Percentiles rank a stretch among this genome's conserved stretches.
Conservation (phyloP, 2,113 vertebrate genomes). For the Mesoclemmys tuberculata region DNA sequence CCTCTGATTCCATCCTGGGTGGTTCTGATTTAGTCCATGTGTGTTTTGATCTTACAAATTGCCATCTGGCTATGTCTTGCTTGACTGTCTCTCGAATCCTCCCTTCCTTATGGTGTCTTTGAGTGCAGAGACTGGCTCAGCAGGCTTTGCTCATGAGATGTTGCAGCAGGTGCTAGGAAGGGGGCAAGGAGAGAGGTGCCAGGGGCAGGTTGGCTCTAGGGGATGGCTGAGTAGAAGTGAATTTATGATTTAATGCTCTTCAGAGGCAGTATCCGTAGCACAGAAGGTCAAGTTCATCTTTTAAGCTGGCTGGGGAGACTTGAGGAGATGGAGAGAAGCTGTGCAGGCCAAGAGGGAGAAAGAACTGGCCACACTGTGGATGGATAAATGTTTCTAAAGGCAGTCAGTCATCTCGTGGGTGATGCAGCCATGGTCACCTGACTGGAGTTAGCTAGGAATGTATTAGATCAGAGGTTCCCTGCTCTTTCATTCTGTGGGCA, state of each 20-base stretch:
- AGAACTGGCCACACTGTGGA: neutral
- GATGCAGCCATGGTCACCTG: neutral
- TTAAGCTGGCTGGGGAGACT: neutral
- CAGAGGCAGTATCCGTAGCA: neutral
- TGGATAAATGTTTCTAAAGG: neutral
- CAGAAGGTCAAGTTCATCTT: neutral
- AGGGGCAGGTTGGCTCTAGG: neutral
- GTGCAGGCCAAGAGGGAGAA: neutral
- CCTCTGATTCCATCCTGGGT: neutral
- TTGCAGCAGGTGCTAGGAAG: neutral
- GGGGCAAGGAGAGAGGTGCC: neutral
- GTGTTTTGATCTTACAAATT: neutral
- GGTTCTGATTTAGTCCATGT: neutral
- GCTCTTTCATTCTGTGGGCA: neutral
- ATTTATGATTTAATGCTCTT: neutral
- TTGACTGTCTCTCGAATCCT: neutral
- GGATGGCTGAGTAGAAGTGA: neutral
- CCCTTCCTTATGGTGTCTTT: neutral
- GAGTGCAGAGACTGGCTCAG: neutral
- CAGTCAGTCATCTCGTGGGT: neutral
- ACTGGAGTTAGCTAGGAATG: neutral
- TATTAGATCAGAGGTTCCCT: neutral
- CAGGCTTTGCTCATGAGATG: neutral
- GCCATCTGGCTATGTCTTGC: fast-evolving
- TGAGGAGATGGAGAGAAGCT: neutral